phyloP scores from a whole-genome alignment of 1,140 invertebrate species.

The Pantala flavescens region DNA sequence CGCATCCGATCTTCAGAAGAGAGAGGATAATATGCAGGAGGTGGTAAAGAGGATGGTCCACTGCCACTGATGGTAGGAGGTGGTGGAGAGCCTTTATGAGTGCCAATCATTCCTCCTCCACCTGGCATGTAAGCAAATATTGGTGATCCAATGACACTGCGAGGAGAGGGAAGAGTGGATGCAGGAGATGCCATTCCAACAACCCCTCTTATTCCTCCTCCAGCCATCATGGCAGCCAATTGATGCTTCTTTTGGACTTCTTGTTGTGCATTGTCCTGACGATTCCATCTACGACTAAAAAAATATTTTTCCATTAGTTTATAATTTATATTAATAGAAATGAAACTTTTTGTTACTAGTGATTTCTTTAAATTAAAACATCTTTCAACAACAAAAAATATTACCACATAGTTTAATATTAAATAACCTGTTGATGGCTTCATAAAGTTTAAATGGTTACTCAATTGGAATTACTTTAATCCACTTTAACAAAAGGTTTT shows the following conservation, averaged over 20 bases:
- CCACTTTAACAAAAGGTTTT: no score
- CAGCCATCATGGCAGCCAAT: not conserved
- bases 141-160: constrained; percentile 52
- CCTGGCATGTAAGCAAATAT: constrained; percentile 70
- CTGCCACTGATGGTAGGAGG: constrained; percentile 24
- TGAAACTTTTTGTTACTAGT: constrained; percentile 14
- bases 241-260: constrained; percentile 30
- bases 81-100: constrained; percentile 19
- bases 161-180: not conserved
- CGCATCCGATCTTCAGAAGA: constrained; percentile 62
- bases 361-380: constrained; percentile 13
- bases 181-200: not conserved
- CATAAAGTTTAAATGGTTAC: no score
- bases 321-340: constrained; percentile 18
- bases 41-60: constrained; percentile 41
- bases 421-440: no score
- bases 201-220: not conserved
- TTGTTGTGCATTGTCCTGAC: constrained; percentile 57
- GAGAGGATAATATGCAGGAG: constrained; percentile 32
- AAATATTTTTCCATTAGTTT: constrained; percentile 20
- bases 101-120: constrained; percentile 31
- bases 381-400: not conserved
- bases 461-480: no score
- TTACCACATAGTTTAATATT: no score
- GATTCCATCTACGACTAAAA: constrained; percentile 69